Conservation (phyloP, 2,888 invertebrate species). For the Scrobipalpa atriplicella region DNA sequence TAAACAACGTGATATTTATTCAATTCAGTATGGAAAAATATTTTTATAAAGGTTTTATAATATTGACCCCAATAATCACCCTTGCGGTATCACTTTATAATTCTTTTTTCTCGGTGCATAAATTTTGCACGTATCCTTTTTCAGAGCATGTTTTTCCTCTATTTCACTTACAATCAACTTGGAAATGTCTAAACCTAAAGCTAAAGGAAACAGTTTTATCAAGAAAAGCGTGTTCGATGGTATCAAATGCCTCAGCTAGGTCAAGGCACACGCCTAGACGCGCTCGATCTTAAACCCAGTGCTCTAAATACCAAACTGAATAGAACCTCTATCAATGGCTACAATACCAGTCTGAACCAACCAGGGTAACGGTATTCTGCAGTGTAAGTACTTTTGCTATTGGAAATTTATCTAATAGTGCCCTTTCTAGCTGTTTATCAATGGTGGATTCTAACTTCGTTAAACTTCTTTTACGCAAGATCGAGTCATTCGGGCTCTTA, state of each 20-base stretch:
- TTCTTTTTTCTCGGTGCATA: too few species aligned
- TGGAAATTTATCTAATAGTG: background rate
- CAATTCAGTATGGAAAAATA: too few species aligned
- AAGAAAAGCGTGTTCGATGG: background rate
- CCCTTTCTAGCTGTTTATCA: background rate
- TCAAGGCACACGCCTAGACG: constrained; percentile 13
- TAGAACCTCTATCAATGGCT: background rate
- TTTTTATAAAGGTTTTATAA: too few species aligned
- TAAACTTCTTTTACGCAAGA: too few species aligned
- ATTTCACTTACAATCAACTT: too few species aligned
- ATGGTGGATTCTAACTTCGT: background rate
- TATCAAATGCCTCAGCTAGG: constrained; percentile 5
- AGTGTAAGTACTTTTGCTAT: background rate
- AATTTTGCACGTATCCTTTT: too few species aligned
- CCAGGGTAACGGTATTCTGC: constrained; percentile 8
- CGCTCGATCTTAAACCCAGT: constrained; percentile 12
- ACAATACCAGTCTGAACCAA: background rate
- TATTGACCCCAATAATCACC: too few species aligned
- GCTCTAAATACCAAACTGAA: constrained; percentile 4
- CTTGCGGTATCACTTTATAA: too few species aligned
- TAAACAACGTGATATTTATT: too few species aligned
- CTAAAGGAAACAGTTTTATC: background rate
- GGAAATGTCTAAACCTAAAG: background rate
- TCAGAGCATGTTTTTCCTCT: too few species aligned
- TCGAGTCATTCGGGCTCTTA: too few species aligned